A percentile compares a stretch with the other conserved stretches of the same genome.
These are phyloP conservation scores for Hololepta plana DNA, from an alignment of 2,888 invertebrate species.

Conservation along the genomic window DNA sequence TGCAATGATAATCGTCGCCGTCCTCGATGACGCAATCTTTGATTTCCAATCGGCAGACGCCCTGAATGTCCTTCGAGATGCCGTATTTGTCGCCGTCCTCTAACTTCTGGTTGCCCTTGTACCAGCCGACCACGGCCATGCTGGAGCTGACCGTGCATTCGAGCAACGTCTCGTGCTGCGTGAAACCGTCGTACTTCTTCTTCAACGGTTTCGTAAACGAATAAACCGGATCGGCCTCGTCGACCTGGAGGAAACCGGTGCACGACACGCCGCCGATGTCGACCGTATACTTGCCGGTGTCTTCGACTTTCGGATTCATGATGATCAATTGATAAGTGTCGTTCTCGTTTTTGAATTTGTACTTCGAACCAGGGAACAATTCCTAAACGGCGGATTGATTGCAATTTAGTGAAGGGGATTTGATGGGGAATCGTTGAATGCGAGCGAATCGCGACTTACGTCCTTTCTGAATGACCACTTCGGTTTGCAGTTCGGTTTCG, in stretches of 20 bases:
- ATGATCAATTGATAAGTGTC: slow-evolving; percentile 85
- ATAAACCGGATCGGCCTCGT: slow-evolving; percentile 90
- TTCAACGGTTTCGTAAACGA: slow-evolving; percentile 81
- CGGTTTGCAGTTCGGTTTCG: slow-evolving; percentile 87
- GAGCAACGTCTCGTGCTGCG: slow-evolving; percentile 73
- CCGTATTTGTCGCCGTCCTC: slow-evolving; percentile 63
- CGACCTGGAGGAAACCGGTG: slow-evolving; percentile 85
- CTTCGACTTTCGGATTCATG: slow-evolving; percentile 81
- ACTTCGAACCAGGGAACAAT: slow-evolving; percentile 89
- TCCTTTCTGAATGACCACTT: slow-evolving; percentile 87
- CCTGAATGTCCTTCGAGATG: slow-evolving; percentile 84
- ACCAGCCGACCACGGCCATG: slow-evolving; percentile 91
- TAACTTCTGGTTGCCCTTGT: slow-evolving; percentile 59
- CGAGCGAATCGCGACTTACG: slow-evolving; percentile 49
- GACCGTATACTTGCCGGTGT: slow-evolving; percentile 90
- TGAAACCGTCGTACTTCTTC: slow-evolving; percentile 77
- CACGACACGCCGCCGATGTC: slow-evolving; percentile 83
- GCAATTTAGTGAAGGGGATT: background rate
- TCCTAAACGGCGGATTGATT: slow-evolving; percentile 39
- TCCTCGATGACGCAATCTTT: slow-evolving; percentile 70
- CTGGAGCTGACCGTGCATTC: slow-evolving; percentile 91
- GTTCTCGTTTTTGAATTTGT: slow-evolving; percentile 85
- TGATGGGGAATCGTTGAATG: background rate
- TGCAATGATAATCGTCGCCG: slow-evolving; percentile 76
- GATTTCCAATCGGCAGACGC: slow-evolving; percentile 74